These are phyloP conservation scores for Lamproptera curius DNA, from an alignment of 2,888 invertebrate species.

Conservation along the genomic window DNA sequence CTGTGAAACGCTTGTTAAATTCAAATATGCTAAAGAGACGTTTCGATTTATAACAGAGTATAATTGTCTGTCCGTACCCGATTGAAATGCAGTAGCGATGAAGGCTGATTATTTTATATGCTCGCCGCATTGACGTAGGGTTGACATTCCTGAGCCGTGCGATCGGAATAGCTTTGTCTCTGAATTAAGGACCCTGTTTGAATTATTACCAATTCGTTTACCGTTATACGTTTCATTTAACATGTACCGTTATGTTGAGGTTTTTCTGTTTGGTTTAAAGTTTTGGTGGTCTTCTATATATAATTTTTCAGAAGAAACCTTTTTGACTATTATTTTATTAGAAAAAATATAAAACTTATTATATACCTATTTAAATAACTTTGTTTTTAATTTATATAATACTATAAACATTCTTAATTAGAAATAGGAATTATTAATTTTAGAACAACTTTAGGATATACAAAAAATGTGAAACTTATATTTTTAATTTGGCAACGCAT, in stretches of 20 bases:
- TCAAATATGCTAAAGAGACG: conserved; percentile 40
- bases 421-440: no score
- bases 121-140: conserved; percentile 1
- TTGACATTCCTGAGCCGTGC: conserved; percentile 9
- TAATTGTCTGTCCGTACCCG: conserved; percentile 43
- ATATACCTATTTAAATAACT: no score
- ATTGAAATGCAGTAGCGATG: conserved; percentile 29
- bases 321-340: no score
- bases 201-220: conserved; percentile 6
- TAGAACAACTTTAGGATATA: no score
- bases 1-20: conserved; percentile 21
- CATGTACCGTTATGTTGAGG: neutral
- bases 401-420: no score
- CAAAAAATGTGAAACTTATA: no score
- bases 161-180: neutral
- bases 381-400: no score
- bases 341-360: no score
- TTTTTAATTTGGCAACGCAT: no score
- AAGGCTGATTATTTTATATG: conserved; percentile 26
- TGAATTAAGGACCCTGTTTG: conserved; percentile 6
- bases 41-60: conserved; percentile 45
- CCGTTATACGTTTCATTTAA: neutral
- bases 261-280: no score
- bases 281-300: conserved; percentile 6
- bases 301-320: no score